phyloP scores from a whole-genome alignment of 2,113 vertebrate species.

The Alethe castanea region DNA sequence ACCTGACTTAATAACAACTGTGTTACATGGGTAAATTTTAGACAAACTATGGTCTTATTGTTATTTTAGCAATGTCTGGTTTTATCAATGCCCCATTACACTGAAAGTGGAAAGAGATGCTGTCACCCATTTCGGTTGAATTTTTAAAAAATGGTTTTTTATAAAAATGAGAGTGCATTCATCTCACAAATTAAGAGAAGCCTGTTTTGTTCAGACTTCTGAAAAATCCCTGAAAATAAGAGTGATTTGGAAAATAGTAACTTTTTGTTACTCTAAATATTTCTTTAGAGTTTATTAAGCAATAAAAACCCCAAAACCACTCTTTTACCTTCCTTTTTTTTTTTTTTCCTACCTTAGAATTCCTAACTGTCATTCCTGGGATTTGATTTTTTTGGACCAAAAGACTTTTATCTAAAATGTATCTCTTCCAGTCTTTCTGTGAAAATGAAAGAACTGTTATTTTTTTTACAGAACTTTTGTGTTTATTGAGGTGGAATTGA shows the following conservation, averaged over 20 bases:
- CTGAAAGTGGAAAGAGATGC: not conserved
- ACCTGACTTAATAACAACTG: not conserved
- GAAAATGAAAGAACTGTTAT: not conserved
- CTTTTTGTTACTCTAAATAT: not conserved
- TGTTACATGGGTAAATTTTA: not conserved
- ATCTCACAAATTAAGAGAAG: not conserved
- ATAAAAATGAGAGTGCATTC: not conserved
- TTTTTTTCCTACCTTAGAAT: not conserved
- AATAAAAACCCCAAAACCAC: not conserved
- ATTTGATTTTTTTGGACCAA: not conserved
- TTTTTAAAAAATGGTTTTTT: not conserved
- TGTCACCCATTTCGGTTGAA: not conserved
- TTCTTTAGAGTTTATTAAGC: not conserved
- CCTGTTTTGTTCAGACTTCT: not conserved
- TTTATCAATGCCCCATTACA: not conserved
- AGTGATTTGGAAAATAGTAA: not conserved
- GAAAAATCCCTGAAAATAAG: not conserved
- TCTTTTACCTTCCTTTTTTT: not conserved
- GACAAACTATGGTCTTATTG: not conserved
- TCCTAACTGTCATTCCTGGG: not conserved
- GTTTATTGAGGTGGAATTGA: not conserved
- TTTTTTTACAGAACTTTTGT: not conserved
- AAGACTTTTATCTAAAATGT: not conserved
- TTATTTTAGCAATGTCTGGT: not conserved
- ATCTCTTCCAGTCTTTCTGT: not conserved